phyloP scores from a whole-genome alignment of 92 coral and sea anemone genomes.

The Porites lobata region DNA sequence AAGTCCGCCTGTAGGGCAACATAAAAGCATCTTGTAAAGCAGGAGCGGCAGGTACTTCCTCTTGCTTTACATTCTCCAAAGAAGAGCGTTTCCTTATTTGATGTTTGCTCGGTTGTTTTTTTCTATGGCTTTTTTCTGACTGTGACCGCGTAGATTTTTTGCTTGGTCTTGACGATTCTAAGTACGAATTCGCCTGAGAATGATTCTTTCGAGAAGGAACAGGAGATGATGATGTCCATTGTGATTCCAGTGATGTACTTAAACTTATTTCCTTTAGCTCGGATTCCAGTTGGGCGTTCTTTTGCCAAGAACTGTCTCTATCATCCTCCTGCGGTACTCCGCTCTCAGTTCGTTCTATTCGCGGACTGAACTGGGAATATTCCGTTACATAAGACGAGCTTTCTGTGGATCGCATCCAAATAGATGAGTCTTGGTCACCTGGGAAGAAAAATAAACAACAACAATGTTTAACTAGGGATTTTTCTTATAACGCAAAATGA shows the following conservation, averaged over 20 bases:
- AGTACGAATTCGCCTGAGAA: constrained; percentile 29
- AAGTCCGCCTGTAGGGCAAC: constrained; percentile 84
- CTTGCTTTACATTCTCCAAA: constrained; percentile 23
- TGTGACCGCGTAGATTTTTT: constrained; percentile 8
- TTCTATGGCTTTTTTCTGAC: constrained; percentile 47
- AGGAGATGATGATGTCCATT: constrained; percentile 75
- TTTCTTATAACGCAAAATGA: too few relatives aligned
- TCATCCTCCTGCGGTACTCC: neutral
- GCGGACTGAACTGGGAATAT: neutral
- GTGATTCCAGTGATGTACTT: constrained; percentile 70
- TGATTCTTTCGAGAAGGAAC: constrained; percentile 63
- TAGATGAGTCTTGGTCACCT: constrained; percentile 1
- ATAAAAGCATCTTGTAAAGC: constrained; percentile 81
- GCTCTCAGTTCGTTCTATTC: neutral
- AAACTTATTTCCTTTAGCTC: constrained; percentile 29
- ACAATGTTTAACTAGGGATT: neutral
- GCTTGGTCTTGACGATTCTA: neutral
- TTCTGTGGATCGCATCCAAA: neutral
- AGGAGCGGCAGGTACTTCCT: neutral
- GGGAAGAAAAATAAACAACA: neutral
- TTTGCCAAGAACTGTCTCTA: neutral
- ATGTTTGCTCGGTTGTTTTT: constrained; percentile 21
- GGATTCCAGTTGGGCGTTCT: constrained; percentile 22
- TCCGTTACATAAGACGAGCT: neutral
- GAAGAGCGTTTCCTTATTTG: constrained; percentile 38